Evolutionary conservation across 1,140 invertebrate genomes (phyloP).

Genomic region (Drosophila sechellia): DNA sequence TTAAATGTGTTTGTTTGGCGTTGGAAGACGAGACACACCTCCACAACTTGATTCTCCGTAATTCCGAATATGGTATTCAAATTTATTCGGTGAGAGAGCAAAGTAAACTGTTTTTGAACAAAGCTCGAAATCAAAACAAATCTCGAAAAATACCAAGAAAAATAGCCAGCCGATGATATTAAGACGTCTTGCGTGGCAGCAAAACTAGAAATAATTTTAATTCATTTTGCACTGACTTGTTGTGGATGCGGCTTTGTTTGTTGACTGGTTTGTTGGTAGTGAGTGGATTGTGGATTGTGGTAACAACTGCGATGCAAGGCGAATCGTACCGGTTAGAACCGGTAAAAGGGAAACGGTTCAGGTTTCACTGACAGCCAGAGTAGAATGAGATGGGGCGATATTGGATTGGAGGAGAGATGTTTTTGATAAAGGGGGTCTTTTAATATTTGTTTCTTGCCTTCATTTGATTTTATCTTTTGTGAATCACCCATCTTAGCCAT

Average conservation of each 20-base stretch:
- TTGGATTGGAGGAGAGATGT: slow-evolving; percentile 11
- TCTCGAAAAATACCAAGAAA: slow-evolving; percentile 26
- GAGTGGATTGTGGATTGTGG: slow-evolving; percentile 28
- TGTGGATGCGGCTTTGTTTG: slow-evolving; percentile 14
- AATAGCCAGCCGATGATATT: not conserved
- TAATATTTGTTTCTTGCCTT: not conserved
- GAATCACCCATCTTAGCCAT: slow-evolving; percentile 4
- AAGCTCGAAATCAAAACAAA: slow-evolving; percentile 50
- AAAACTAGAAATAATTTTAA: slow-evolving; percentile 61
- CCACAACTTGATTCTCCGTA: not conserved
- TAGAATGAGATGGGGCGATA: slow-evolving; percentile 9
- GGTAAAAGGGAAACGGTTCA: slow-evolving; percentile 51
- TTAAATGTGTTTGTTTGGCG: slow-evolving; percentile 7
- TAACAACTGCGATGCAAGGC: slow-evolving; percentile 45
- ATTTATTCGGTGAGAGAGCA: slow-evolving; percentile 24
- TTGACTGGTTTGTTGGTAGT: slow-evolving; percentile 20
- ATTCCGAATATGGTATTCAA: slow-evolving; percentile 16
- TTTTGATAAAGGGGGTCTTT: slow-evolving; percentile 21
- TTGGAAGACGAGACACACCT: not conserved
- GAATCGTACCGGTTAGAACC: slow-evolving; percentile 67
- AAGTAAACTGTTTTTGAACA: slow-evolving; percentile 20
- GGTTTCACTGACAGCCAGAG: slow-evolving; percentile 17
- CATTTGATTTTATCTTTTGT: slow-evolving; percentile 12
- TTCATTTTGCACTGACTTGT: slow-evolving; percentile 49
- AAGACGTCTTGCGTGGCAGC: slow-evolving; percentile 9